Percentiles rank a stretch among this genome's conserved stretches.
phyloP scores from a whole-genome alignment of 2,888 invertebrate genomes.

The Drosophila fulvimacula region DNA sequence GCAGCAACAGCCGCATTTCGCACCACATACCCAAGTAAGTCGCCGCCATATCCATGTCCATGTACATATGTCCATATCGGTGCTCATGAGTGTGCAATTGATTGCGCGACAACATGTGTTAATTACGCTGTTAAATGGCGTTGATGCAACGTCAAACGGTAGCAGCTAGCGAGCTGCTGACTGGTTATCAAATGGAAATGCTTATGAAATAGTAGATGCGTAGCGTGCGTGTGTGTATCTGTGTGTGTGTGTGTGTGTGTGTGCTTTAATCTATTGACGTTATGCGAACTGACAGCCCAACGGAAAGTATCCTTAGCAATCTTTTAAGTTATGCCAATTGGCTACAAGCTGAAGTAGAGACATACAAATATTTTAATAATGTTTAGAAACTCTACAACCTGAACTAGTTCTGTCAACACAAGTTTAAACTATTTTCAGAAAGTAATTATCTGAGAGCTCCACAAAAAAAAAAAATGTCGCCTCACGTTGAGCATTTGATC shows the following conservation, averaged over 20 bases:
- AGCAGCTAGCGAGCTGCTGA: conserved; percentile 39
- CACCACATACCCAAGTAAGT: conserved; percentile 62
- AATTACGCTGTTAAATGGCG: conserved; percentile 70
- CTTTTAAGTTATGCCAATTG: not conserved
- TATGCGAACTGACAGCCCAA: not conserved
- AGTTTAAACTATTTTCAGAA: not conserved
- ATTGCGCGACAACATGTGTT: conserved; percentile 79
- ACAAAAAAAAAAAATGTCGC: conserved; percentile 49
- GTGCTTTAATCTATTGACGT: not conserved
- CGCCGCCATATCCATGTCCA: conserved; percentile 56
- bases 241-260: conserved; percentile 1
- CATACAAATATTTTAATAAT: not conserved
- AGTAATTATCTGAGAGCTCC: not conserved
- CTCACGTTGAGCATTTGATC: conserved; percentile 25
- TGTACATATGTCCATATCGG: conserved; percentile 57
- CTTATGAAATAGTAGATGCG: conserved; percentile 29
- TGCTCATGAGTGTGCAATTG: conserved; percentile 71
- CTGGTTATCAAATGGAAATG: conserved; percentile 41
- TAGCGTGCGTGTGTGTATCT: too few species aligned
- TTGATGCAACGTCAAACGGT: conserved; percentile 70
- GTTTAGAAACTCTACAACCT: not conserved
- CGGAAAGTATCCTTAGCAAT: not conserved
- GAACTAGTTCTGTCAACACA: not conserved
- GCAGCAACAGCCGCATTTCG: conserved; percentile 52
- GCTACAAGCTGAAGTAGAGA: not conserved